phyloP scores from a whole-genome alignment of 2,797 vertebrate genomes.

The Masticophis lateralis region DNA sequence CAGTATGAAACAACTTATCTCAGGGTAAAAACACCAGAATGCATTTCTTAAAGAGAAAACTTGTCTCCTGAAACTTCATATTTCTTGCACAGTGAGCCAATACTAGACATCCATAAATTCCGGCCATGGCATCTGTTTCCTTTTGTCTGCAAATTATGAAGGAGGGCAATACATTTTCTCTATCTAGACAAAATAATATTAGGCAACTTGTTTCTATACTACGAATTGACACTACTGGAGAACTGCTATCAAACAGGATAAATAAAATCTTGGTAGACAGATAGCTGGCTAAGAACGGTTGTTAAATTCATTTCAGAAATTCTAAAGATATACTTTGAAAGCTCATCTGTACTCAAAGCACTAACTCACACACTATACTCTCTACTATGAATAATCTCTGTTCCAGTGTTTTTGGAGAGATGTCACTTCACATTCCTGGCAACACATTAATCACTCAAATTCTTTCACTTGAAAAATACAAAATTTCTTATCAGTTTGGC shows the following conservation, averaged over 20 bases:
- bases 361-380: neutral
- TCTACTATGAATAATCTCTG: neutral
- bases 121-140: neutral
- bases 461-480: neutral
- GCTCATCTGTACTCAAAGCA: neutral
- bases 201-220: neutral
- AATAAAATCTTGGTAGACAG: neutral
- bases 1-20: neutral
- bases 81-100: conserved; percentile 6
- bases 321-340: neutral
- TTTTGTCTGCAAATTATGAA: neutral
- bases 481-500: neutral
- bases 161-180: neutral
- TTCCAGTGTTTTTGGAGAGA: neutral
- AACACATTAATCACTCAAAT: neutral
- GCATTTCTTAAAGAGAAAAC: conserved; percentile 9
- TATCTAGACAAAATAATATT: neutral
- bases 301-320: neutral
- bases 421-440: neutral
- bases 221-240: neutral
- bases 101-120: conserved; percentile 15
- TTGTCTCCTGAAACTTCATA: conserved; percentile 14
- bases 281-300: neutral
- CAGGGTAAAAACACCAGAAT: conserved; percentile 19
- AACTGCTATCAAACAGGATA: neutral